Evolutionary conservation across 2,113 vertebrate species (phyloP).

Genomic region (Ramphastos sulfuratus): DNA sequence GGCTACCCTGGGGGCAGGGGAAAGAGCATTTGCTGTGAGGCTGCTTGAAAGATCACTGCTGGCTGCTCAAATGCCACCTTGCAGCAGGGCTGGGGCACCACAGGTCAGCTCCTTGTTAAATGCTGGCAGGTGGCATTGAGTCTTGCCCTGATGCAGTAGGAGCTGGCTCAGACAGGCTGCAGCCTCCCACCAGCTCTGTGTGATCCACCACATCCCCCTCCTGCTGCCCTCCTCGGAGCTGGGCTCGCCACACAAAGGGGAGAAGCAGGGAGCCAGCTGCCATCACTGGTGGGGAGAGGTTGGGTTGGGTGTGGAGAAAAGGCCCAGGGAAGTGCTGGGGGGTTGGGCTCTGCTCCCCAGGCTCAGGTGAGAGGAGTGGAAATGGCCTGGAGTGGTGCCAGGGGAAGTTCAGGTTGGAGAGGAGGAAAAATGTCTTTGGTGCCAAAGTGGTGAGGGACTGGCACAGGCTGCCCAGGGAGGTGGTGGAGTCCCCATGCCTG

Average conservation of each 20-base stretch:
- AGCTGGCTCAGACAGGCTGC: not conserved
- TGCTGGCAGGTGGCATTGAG: not conserved
- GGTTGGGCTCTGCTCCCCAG: too few species aligned
- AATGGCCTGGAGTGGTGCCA: too few species aligned
- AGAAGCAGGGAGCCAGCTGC: not conserved
- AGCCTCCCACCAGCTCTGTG: not conserved
- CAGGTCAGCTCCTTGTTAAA: not conserved
- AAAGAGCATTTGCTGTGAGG: not conserved
- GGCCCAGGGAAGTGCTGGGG: too few species aligned
- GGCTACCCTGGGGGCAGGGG: not conserved
- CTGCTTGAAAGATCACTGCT: not conserved
- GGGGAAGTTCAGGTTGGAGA: too few species aligned
- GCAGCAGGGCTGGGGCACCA: slow-evolving; percentile 8
- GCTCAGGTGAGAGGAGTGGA: too few species aligned
- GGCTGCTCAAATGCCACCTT: slow-evolving; percentile 6
- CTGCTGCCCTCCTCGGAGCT: not conserved
- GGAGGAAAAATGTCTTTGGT: too few species aligned
- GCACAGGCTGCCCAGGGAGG: too few species aligned
- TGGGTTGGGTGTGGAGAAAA: too few species aligned
- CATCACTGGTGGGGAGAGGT: not conserved
- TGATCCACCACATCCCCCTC: not conserved
- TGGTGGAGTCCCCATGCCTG: too few species aligned
- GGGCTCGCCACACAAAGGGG: not conserved
- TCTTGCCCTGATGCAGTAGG: not conserved
- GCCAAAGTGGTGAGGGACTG: too few species aligned